Evolutionary conservation across 2,888 invertebrate genomes (phyloP).

Genomic region (Mantis religiosa): DNA sequence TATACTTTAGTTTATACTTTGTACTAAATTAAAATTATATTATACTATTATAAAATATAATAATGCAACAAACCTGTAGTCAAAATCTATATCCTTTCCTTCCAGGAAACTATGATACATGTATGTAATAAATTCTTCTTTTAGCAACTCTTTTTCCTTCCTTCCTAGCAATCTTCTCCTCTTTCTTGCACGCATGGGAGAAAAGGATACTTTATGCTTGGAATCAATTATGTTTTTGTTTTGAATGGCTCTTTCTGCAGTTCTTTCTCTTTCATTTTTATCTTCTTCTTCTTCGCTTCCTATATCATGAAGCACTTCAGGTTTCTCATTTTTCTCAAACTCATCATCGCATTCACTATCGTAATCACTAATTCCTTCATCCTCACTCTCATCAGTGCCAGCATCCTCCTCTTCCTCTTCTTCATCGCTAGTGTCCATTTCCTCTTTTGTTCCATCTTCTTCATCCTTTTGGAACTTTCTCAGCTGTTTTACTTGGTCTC

Average conservation of each 20-base stretch:
- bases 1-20: too few species aligned
- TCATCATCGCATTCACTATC: constrained; percentile 47
- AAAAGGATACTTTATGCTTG: not conserved
- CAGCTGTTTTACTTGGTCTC: constrained; percentile 60
- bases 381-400: not conserved
- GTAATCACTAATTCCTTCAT: constrained; percentile 36
- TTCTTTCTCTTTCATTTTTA: constrained; percentile 49
- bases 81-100: constrained; percentile 77
- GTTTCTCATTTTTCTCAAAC: constrained; percentile 4
- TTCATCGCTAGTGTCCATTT: constrained; percentile 37
- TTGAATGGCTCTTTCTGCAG: constrained; percentile 49
- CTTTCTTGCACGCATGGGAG: constrained; percentile 29
- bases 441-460: constrained; percentile 40
- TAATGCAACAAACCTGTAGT: constrained; percentile 56
- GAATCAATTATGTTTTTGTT: constrained; percentile 32
- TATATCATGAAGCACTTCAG: constrained; percentile 36
- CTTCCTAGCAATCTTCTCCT: constrained; percentile 35
- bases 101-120: constrained; percentile 83
- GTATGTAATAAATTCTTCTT: constrained; percentile 75
- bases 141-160: constrained; percentile 54
- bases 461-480: constrained; percentile 54
- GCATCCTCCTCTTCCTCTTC: constrained; percentile 19
- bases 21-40: too few species aligned
- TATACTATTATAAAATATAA: too few species aligned
- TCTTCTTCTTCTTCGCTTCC: constrained; percentile 35